Evolutionary conservation across 1,140 invertebrate genomes (phyloP).

Genomic region (Drosophila arizonae): DNA sequence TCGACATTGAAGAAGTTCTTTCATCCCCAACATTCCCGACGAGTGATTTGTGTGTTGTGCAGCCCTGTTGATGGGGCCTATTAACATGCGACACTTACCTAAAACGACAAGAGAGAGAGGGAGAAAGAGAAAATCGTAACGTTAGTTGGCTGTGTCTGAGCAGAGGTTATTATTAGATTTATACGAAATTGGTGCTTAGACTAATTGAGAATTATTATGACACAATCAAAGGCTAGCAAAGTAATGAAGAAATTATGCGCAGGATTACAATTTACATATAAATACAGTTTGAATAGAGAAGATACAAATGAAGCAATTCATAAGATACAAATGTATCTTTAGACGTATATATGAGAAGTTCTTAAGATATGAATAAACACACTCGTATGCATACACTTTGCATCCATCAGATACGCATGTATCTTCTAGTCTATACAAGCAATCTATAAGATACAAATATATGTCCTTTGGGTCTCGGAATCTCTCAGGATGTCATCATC

Average conservation of each 20-base stretch:
- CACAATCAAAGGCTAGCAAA: neutral
- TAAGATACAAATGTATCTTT: neutral
- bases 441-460: neutral
- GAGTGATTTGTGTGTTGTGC: slow-evolving; percentile 25
- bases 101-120: slow-evolving; percentile 37
- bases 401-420: slow-evolving; percentile 1
- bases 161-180: neutral
- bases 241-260: neutral
- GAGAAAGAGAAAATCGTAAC: slow-evolving; percentile 1
- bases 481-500: too few relatives aligned
- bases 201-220: slow-evolving; percentile 24
- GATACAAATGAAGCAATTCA: too few relatives aligned
- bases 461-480: too few relatives aligned
- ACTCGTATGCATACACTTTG: too few relatives aligned
- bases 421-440: neutral
- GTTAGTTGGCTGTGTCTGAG: slow-evolving; percentile 24
- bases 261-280: too few relatives aligned
- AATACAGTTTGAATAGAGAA: too few relatives aligned
- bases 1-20: slow-evolving; percentile 8
- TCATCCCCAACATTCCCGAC: neutral
- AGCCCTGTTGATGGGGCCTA: slow-evolving; percentile 19
- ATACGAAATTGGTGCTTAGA: neutral
- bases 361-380: too few relatives aligned
- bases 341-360: too few relatives aligned
- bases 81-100: slow-evolving; percentile 70